Conservation (phyloP, 2,888 invertebrate genomes). For the Brenthis hecate region DNA sequence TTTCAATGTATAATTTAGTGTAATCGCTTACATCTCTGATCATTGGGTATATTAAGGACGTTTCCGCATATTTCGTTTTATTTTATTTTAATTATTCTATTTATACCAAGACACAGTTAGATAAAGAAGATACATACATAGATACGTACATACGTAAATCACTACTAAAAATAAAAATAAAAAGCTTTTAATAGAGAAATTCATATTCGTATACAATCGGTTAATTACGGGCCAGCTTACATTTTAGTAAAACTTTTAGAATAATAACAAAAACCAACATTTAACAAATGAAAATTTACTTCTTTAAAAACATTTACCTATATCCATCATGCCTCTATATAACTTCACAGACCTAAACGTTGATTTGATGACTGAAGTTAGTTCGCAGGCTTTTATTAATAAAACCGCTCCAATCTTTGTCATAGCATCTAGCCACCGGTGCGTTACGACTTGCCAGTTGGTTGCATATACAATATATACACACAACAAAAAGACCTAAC, state of each 20-base stretch:
- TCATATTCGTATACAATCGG: too few species aligned
- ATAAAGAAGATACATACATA: too few species aligned
- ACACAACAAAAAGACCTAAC: constrained; percentile 31
- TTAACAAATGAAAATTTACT: neutral
- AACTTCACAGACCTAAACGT: constrained; percentile 21
- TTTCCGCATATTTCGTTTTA: too few species aligned
- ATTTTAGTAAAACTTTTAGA: neutral
- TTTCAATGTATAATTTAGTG: too few species aligned
- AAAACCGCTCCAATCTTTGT: constrained; percentile 77
- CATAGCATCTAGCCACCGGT: constrained; percentile 69
- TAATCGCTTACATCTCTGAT: too few species aligned
- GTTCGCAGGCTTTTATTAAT: constrained; percentile 53
- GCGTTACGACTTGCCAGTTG: constrained; percentile 72
- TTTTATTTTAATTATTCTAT: too few species aligned
- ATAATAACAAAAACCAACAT: neutral
- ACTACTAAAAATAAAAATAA: too few species aligned
- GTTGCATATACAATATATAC: constrained; percentile 62
- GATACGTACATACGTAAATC: too few species aligned
- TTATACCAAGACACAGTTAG: too few species aligned
- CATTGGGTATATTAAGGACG: too few species aligned
- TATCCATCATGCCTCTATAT: constrained; percentile 8
- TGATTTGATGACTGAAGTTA: constrained; percentile 40
- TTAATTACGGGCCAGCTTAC: too few species aligned
- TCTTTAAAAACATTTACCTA: neutral
- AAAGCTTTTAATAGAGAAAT: too few species aligned